Base-by-base conservation (phyloP, 2,888 invertebrate species). In the Prenolepis imparis region DNA sequence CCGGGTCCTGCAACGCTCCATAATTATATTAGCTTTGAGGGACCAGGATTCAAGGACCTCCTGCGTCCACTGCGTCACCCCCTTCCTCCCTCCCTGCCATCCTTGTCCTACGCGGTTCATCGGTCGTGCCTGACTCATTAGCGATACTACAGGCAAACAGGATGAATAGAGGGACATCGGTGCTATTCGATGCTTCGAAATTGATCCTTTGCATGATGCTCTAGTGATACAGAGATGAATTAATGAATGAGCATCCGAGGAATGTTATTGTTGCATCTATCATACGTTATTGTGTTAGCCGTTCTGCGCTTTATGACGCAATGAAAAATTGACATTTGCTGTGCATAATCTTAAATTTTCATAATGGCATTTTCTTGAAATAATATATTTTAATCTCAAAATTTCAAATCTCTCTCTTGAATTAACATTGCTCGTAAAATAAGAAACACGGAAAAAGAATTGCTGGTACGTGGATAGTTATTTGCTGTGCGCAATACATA, bases 11-110 rank as follows among this genome's bases (percentile, higher is more conserved):
- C 92, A 90, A 88, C 84, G 90, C 84, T 89, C 89, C 92, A 91
- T 93, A 93, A 93, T 93, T 92, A 93, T 92, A 92, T 93, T 92
- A 93, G 92, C 92, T 93, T 89, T 90, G 91, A 91, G 90, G 87
- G 86, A 72, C 86, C 11, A 66, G 84, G 81, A 88, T 87, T 87
- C 77, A 85, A 72, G 84, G 84, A 73, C 84, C 82, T 83, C 80
- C 83, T 83, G 72, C 81, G 82, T 85, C 75, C 84, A 57, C 66
- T 64, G 28, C 48, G 6, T 36, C 66, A 32, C 55, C 57, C 57
- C 59, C 77, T 68, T 55, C 67, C 78, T 64, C 75, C 82, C n/a
- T 2, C 15, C 52, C 64, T 64, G 39, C 55, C 39, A 41, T 15
- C 41, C 28, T 48, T 44, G 52, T 44, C 78, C 57, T 70, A 86